phyloP scores from a whole-genome alignment of 2,113 vertebrate species.

The Cebus imitator region DNA sequence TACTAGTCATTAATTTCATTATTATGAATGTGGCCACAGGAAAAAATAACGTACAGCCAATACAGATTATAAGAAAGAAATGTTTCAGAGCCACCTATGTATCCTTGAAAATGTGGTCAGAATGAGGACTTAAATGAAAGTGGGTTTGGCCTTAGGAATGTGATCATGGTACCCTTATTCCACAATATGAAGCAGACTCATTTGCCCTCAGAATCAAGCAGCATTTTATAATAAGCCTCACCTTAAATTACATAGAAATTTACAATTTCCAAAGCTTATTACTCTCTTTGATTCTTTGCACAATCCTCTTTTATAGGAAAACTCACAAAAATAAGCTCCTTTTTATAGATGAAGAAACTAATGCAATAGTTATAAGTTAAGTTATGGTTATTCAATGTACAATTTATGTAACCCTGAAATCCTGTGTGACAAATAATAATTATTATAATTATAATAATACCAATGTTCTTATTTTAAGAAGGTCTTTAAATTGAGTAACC shows the following conservation, averaged over 20 bases:
- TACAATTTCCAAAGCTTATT: not conserved
- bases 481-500: not conserved
- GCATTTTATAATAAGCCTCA: not conserved
- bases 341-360: not conserved
- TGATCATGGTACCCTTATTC: not conserved
- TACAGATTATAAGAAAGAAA: not conserved
- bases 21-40: not conserved
- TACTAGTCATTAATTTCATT: conserved; percentile 29
- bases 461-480: not conserved
- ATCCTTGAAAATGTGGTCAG: not conserved
- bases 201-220: not conserved
- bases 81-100: not conserved
- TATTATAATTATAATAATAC: not conserved
- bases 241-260: not conserved
- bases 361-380: not conserved
- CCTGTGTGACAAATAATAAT: not conserved
- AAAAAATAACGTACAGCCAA: not conserved
- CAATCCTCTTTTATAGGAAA: not conserved
- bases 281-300: not conserved
- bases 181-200: not conserved
- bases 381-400: not conserved
- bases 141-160: not conserved
- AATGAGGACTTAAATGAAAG: not conserved
- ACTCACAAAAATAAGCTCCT: not conserved
- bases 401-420: not conserved